These are phyloP conservation scores for Scomber scombrus DNA, from an alignment of 2,113 vertebrate species.

Conservation along the genomic window DNA sequence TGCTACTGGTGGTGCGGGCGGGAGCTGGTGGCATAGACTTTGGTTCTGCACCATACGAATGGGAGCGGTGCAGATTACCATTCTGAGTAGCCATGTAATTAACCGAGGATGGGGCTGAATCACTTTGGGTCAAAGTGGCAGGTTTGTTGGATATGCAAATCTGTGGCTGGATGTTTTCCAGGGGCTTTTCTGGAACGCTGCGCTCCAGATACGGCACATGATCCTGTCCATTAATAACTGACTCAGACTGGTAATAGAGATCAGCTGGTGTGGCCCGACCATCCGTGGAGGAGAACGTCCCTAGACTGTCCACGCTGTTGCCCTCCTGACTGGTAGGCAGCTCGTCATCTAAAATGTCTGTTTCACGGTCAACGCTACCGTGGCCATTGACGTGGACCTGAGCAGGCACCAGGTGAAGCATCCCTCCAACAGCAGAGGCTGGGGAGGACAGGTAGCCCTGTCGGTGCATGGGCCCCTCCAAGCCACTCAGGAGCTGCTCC, in stretches of 20 bases:
- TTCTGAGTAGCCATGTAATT: constrained; percentile 81
- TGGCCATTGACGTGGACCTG: constrained; percentile 96
- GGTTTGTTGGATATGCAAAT: constrained; percentile 60
- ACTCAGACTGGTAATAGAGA: constrained; percentile 85
- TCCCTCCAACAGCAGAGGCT: constrained; percentile 68
- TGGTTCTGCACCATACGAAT: constrained; percentile 87
- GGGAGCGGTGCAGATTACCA: constrained; percentile 86
- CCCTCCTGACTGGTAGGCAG: constrained; percentile 92
- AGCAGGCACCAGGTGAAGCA: constrained; percentile 92
- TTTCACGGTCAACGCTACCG: constrained; percentile 90
- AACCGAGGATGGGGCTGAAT: constrained; percentile 60
- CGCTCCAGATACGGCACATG: constrained; percentile 79
- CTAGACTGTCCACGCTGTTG: constrained; percentile 94
- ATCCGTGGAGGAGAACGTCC: constrained; percentile 92
- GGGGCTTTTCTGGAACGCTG: constrained; percentile 66
- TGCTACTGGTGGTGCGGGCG: constrained; percentile 92
- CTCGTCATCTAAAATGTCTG: constrained; percentile 97
- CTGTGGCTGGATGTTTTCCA: constrained; percentile 48
- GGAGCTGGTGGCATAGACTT: constrained; percentile 90
- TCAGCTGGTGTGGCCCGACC: constrained; percentile 88
- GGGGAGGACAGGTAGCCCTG: constrained; percentile 77
- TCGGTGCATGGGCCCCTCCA: constrained; percentile 89
- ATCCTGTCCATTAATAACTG: constrained; percentile 86
- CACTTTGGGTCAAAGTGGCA: constrained; percentile 73
- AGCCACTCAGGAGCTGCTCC: constrained; percentile 93